Conservation (phyloP, 2,113 vertebrate genomes). For the Hiodon tergisus region DNA sequence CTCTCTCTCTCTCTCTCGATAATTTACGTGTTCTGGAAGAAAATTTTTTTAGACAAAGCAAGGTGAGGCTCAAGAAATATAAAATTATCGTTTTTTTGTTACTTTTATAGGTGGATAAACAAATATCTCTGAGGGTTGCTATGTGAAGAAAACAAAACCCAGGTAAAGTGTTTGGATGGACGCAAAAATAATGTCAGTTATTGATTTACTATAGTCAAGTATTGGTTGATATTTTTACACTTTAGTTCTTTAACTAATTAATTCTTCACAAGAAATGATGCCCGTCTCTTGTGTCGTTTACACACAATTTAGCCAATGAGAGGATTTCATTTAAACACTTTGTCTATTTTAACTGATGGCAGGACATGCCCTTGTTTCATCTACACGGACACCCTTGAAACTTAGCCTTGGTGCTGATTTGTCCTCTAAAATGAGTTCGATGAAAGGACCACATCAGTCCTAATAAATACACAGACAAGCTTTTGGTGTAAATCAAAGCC, state of each 20-base stretch:
- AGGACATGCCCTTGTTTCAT: no score
- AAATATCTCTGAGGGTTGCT: slow-evolving; percentile 5
- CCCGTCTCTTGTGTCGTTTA: no score
- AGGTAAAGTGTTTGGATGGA: neutral
- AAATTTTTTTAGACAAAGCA: no score
- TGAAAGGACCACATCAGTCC: slow-evolving; percentile 39
- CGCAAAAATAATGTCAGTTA: neutral
- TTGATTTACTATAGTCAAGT: slow-evolving; percentile 1
- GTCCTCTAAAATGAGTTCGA: slow-evolving; percentile 20
- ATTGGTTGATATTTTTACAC: neutral
- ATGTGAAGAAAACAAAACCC: neutral
- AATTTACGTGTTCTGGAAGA: no score
- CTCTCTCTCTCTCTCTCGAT: no score
- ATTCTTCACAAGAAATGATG: no score
- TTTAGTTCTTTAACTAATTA: no score
- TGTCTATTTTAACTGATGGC: no score
- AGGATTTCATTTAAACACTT: no score
- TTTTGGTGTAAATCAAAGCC: slow-evolving; percentile 30
- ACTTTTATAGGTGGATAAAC: slow-evolving; percentile 9
- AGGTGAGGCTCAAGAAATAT: neutral
- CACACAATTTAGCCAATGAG: no score
- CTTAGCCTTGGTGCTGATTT: slow-evolving; percentile 42
- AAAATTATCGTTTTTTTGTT: neutral
- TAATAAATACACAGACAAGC: slow-evolving; percentile 35
- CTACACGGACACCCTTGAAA: no score